Evolutionary conservation across 2,888 invertebrate genomes (phyloP), one percentile per base, ranked within the genome.

Genomic region (Andrena praecox): DNA sequence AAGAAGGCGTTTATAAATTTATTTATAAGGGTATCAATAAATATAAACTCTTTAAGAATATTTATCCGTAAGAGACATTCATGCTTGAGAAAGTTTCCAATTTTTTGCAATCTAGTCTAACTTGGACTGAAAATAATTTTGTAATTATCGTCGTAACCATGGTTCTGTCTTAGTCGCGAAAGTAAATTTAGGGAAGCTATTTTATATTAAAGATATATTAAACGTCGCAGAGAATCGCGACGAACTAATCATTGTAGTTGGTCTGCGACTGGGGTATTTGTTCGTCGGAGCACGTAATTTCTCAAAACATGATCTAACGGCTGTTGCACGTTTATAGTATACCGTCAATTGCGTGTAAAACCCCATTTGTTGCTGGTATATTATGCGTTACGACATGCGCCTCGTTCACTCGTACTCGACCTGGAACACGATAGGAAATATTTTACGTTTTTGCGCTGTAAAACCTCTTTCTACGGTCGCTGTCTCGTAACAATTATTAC

Each of bases 311-410:
- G 24, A 56, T 27, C 27, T 50, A 50, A 56, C 16, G 3, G 16
- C 2, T n/a, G n/a, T 62, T 42, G n/a, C 24, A 7, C 2, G n/a
- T 76, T 95, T 95, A 96, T 82, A 96, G 94, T 60, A 96, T 95
- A 35, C 95, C 95, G 90, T 98, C 97, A 84, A 98, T 95, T 10
- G 97, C 98, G 93, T 98, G 98, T 90, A 98, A 96, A 79, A 98
- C 98, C 88, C 98, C 98, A 93, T 98, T 98, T 71, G 98, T 98
- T 70, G 98, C 96, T 69, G 98, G 98, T 89, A 98, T 97, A 94
- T 98, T 98, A 93, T 97, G 97, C 67, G 97, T 97, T 82, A 97
- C 94, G 91, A 98, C 96, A 92, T 96, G 96, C 27, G 96, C 96
- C 92, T 97, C 97, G 94, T 98, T 98, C 85, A 97, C 96, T 93